Base-by-base conservation (phyloP, 1,140 invertebrate species). In the Hydropsyche tenuis region DNA sequence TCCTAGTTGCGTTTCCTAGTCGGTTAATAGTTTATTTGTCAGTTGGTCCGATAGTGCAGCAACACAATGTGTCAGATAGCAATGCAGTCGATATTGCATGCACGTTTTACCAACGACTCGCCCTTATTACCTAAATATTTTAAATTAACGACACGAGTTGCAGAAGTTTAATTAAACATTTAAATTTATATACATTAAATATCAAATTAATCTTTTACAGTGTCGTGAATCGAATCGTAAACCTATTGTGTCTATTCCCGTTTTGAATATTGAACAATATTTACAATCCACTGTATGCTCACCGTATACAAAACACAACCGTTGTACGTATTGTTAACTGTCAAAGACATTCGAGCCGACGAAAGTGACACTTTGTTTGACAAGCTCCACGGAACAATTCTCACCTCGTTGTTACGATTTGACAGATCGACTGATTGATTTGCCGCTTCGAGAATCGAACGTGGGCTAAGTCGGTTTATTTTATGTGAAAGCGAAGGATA, bases 51-150 rank as follows among this genome's bases (percentile, higher is more conserved):
- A 68, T 68, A 68, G n/a, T 25, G 65, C 65, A 48, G 27, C 27
- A 64, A 64, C 20, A 68, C 65, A 68, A 68, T 68, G 65, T 68
- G 65, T 68, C 65, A 68, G 65, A 68, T 46, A 12, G 65, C 65
- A 68, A 68, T 68, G 65, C 65, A 68, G 65, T 48, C 65, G 65
- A 68, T 68, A 68, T 68, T 68, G 65, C 65, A 68, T 68, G 42
- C n/a, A 25, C n/a, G 56, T 62, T 62, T 16, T 23, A 22, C 23
- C 12, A 22, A 22, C 65, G 20, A 18, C 0, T 25, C 65, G 65
- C 37, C 65, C 65, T 68, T 68, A 42, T 68, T 68, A 48, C 65
- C 45, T 46, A 68, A 68, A 68, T 68, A 48, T 68, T 37, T n/a
- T n/a, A n/a, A n/a, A n/a, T n/a, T n/a, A n/a, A n/a, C n/a, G n/a